Percentiles rank a stretch among this genome's conserved stretches.
phyloP scores from a whole-genome alignment of 2,797 vertebrate species.

The Echiichthys vipera region DNA sequence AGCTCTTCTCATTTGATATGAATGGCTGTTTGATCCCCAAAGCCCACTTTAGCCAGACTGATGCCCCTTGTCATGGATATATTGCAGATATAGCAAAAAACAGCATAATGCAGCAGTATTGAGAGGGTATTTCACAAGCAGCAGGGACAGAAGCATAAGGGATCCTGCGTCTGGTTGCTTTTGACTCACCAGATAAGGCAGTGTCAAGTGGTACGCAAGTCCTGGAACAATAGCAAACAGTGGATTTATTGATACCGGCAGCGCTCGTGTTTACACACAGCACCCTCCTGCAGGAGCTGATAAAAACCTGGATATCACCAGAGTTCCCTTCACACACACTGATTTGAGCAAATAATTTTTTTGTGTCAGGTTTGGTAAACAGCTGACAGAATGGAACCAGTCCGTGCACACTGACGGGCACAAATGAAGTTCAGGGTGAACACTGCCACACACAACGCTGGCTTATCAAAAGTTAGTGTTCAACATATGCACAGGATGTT shows the following conservation, averaged over 20 bases:
- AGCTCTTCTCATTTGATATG: neutral
- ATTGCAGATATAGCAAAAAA: neutral
- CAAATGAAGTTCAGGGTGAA: neutral
- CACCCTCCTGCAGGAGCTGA: conserved; percentile 46
- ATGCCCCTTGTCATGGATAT: neutral
- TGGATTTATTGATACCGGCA: conserved; percentile 62
- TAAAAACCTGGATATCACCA: conserved; percentile 32
- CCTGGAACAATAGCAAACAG: conserved; percentile 51
- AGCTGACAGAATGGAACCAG: neutral
- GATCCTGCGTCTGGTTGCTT: conserved; percentile 14
- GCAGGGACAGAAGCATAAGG: neutral
- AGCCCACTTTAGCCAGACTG: neutral
- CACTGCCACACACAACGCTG: neutral
- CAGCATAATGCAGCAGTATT: neutral
- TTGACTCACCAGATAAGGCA: conserved; percentile 58
- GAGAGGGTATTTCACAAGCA: neutral
- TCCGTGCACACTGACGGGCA: neutral
- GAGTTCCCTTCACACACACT: conserved; percentile 3
- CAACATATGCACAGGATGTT: conserved; percentile 34
- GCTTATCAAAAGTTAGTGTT: conserved; percentile 33
- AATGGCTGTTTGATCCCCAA: conserved; percentile 5
- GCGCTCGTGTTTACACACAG: conserved; percentile 47
- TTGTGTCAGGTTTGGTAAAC: conserved; percentile 35
- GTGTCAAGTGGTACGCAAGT: conserved; percentile 27
- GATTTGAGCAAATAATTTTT: conserved; percentile 17